These are phyloP conservation scores for Bufo bufo DNA, from an alignment of 2,113 vertebrate genomes.

Conservation along the genomic window DNA sequence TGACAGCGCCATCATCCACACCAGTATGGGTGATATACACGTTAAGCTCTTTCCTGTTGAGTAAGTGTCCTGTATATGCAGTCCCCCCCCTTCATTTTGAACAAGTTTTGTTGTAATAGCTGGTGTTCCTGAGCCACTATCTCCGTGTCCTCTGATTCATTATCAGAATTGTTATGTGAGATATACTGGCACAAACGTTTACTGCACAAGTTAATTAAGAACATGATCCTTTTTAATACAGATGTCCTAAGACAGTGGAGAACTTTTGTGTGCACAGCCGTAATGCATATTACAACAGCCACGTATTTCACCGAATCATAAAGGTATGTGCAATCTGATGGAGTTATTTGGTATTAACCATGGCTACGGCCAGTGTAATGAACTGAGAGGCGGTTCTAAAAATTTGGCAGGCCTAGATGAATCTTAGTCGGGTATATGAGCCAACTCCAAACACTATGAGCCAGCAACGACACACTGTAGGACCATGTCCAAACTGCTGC, in stretches of 20 bases:
- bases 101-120: no score
- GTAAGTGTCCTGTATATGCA: slow-evolving; percentile 73
- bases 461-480: no score
- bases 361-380: background rate
- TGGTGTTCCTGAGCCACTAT: no score
- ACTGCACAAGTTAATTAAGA: background rate
- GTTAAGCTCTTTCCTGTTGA: slow-evolving; percentile 98
- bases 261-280: slow-evolving; percentile 98
- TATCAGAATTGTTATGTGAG: no score
- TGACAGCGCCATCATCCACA: slow-evolving; percentile 96
- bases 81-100: no score
- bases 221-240: slow-evolving; percentile 61
- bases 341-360: background rate
- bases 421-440: no score
- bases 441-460: no score
- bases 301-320: slow-evolving; percentile 95
- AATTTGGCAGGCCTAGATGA: no score
- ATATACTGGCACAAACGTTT: background rate
- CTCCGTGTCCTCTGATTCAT: no score
- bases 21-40: slow-evolving; percentile 98
- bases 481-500: no score
- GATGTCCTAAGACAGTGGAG: slow-evolving; percentile 98
- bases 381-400: no score
- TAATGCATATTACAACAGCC: slow-evolving; percentile 94
- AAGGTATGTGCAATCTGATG: slow-evolving; percentile 75